Base-by-base conservation (phyloP, 2,888 invertebrate species). In the Atethmia centrago region DNA sequence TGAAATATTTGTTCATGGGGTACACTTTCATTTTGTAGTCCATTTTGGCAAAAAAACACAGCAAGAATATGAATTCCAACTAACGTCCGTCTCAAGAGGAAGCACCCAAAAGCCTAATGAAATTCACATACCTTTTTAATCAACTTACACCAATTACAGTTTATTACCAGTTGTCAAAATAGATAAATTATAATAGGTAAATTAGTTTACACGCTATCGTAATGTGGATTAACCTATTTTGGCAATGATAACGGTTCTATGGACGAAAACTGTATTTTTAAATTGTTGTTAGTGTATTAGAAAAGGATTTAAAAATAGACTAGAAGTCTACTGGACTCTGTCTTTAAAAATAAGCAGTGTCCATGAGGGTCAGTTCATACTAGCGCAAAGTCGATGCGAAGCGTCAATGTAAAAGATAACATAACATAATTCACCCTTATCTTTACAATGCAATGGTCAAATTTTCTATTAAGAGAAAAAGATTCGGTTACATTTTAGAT, bases 1-100 rank as follows among this genome's bases (percentile, higher is more conserved):
- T 85, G 0, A 83, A 74, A 66, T 79, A 80, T 25, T 74, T 71
- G 16, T 68, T 63, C 55, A 87, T 51, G 55, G 73, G 74, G 74
- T 80, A 76, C 9, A 77, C 65, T 71, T 68, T 64, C 68, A 81
- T 71, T 65, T 61, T 63, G 16, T 25, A 8, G 14, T 49, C 25
- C 47, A 31, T 47, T 47, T 47, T 31, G 12, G 10, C 7, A n/a
- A 36, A 19, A 36, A 19, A 5, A 36, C 53, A 21, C 3, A 21
- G 31, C 40, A 14, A 45, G 10, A 45, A 49, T n/a, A 36, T 59
- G 19, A 59, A 21, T 53, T 47, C 31, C 12, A n/a, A 63, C 25
- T 16, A 47, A 61, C 71, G 71, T 47, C 47, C 21, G 3, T 1
- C 45, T 64, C 42, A n/a, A 25, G 25, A 14, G 12, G 2, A 47